Base-by-base conservation (phyloP, 2,113 vertebrate species). In the Anhinga anhinga region DNA sequence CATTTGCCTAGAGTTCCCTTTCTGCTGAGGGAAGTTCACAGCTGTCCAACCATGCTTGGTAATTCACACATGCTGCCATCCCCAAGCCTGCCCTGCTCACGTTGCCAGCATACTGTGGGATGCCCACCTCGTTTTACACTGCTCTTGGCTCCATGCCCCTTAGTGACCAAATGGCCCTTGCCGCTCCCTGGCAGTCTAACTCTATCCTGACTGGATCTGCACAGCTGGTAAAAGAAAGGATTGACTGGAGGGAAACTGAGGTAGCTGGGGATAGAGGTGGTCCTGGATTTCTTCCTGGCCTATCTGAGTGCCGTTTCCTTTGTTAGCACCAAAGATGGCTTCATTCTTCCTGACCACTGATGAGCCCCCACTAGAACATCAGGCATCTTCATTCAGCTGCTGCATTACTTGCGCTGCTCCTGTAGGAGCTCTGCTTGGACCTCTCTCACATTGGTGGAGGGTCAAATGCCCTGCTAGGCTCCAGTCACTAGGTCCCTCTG, bases 121-220 rank as follows among this genome's bases (percentile, higher is more conserved):
- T 53, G 36, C 34, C 15, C n/a, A 15, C 15, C n/a, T 50, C 3
- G 0, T 40, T 59, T 40, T 9, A 52, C 22, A 29, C 1, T 1
- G 25, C 36, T 78, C 34, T 29, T 70, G 50, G 19, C 22, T 72
- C 79, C 32, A 44, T 69, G 14, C 2, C 17, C 55, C 55, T 50
- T 15, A 32, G 36, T 44, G 56, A 52, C 13, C 44, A 70, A 85
- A 65, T 0, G 3, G 25, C 9, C 25, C 36, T 52, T 56, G 70
- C 44, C 56, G 40, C 15, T 79, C 30, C 42, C 29, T 36, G 42
- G 15, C 36, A 47, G 11, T 52, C n/a, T 42, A 25, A 49, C n/a
- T 86, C 49, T 55, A 14, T 44, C 55, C 23, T 71, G 47, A 26
- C 22, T 45, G 27, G 36, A 74, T 66, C 22, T 4, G 7, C 45